phyloP scores from a whole-genome alignment of 1,140 invertebrate genomes.

The Trichogramma pretiosum region DNA sequence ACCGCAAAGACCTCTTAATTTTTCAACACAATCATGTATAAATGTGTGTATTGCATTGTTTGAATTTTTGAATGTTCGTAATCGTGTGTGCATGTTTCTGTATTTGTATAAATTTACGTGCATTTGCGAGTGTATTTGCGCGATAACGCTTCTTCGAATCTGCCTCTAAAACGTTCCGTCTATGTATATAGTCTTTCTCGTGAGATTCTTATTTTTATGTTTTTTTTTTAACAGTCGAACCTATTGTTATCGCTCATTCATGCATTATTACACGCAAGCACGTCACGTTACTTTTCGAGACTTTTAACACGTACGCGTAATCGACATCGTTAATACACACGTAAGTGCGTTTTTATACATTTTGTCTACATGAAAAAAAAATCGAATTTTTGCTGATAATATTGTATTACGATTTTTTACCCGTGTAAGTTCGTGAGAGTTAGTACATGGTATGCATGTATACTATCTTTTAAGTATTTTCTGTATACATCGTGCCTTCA shows the following conservation, averaged over 20 bases:
- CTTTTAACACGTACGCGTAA: too few relatives aligned
- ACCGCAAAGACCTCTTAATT: slow-evolving; percentile 23
- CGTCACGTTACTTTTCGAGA: slow-evolving; percentile 21
- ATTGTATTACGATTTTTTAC: too few relatives aligned
- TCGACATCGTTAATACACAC: slow-evolving; percentile 20
- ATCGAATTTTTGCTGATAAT: too few relatives aligned
- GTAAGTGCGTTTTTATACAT: too few relatives aligned
- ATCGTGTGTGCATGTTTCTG: too few relatives aligned
- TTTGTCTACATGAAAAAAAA: too few relatives aligned
- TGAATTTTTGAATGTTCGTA: slow-evolving; percentile 45
- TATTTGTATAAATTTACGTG: slow-evolving; percentile 43
- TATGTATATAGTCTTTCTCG: slow-evolving; percentile 45
- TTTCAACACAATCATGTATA: too few relatives aligned
- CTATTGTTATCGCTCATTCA: slow-evolving; percentile 31
- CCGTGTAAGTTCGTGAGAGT: slow-evolving; percentile 10
- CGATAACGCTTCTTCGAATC: slow-evolving; percentile 33
- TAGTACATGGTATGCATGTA: slow-evolving; percentile 18
- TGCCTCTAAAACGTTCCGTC: slow-evolving; percentile 30
- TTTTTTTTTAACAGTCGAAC: slow-evolving; percentile 34
- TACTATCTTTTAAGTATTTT: slow-evolving; percentile 17
- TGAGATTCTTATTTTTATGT: slow-evolving; percentile 38
- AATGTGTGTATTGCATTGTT: slow-evolving; percentile 29
- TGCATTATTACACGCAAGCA: slow-evolving; percentile 28
- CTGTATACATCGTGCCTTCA: slow-evolving; percentile 22
- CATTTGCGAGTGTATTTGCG: slow-evolving; percentile 42